Conservation (phyloP, 1,140 invertebrate genomes). For the Eueides isabella region DNA sequence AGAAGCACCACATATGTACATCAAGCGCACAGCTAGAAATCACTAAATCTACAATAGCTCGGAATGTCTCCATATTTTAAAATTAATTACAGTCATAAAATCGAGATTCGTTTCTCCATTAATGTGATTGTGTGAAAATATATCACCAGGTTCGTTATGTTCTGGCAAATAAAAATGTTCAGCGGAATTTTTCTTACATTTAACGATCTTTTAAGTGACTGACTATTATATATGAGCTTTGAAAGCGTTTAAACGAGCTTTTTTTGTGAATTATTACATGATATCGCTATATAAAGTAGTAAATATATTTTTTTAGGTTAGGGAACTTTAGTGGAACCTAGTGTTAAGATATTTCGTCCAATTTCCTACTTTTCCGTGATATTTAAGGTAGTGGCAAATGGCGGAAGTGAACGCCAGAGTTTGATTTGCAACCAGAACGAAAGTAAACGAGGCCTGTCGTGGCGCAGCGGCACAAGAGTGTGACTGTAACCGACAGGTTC, state of each 20-base stretch:
- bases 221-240: background rate
- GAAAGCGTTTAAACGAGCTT: slow-evolving; percentile 7
- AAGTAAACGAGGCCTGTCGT: no score
- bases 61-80: slow-evolving; percentile 30
- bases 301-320: no score
- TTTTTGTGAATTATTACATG: background rate
- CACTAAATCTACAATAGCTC: slow-evolving; percentile 30
- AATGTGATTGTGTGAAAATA: slow-evolving; percentile 32
- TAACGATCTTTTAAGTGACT: slow-evolving; percentile 10
- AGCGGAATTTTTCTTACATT: slow-evolving; percentile 11
- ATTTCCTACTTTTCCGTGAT: no score
- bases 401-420: no score
- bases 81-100: slow-evolving; percentile 39
- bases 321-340: no score
- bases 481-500: no score
- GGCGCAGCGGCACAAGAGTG: no score
- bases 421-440: no score
- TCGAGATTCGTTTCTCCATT: slow-evolving; percentile 26
- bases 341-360: no score
- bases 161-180: slow-evolving; percentile 16
- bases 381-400: no score
- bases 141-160: slow-evolving; percentile 26
- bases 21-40: slow-evolving; percentile 7
- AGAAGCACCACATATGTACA: background rate
- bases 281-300: background rate